Evolutionary conservation across 2,797 vertebrate species (phyloP).

Genomic region (Sebastiscus tertius): DNA sequence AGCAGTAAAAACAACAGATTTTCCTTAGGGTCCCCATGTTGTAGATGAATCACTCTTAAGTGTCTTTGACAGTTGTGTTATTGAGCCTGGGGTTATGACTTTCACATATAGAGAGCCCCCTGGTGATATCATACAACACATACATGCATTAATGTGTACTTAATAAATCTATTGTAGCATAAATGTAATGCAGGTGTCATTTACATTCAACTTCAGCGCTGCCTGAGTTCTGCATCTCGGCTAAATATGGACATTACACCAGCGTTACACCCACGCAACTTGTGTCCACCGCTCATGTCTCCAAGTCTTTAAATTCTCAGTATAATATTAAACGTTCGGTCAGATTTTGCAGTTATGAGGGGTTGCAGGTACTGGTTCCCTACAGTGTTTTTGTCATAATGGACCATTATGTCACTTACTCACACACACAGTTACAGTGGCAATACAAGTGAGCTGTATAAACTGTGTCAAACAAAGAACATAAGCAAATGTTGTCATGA

Average conservation of each 20-base stretch:
- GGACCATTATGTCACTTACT: conserved; percentile 1
- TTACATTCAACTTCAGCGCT: conserved; percentile 38
- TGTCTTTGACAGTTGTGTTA: conserved; percentile 26
- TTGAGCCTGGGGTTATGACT: neutral
- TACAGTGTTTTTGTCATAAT: conserved; percentile 12
- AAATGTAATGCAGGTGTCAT: conserved; percentile 40
- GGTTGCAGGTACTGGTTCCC: conserved; percentile 58
- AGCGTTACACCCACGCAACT: conserved; percentile 57
- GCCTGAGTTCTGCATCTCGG: conserved; percentile 44
- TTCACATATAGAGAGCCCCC: conserved; percentile 6
- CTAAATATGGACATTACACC: conserved; percentile 63
- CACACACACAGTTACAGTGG: conserved; percentile 18
- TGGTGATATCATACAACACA: neutral
- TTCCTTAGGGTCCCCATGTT: neutral
- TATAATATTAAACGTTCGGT: conserved; percentile 20
- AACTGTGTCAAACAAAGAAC: conserved; percentile 18
- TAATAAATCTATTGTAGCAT: conserved; percentile 51
- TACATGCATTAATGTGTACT: conserved; percentile 33
- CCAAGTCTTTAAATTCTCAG: conserved; percentile 56
- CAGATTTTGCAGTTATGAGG: conserved; percentile 17
- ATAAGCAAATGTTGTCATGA: conserved; percentile 28
- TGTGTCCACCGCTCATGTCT: conserved; percentile 54
- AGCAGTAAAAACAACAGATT: neutral
- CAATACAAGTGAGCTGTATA: conserved; percentile 37
- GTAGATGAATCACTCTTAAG: neutral